Conservation (phyloP, 2,888 invertebrate genomes). For the Hedychridium roseum region DNA sequence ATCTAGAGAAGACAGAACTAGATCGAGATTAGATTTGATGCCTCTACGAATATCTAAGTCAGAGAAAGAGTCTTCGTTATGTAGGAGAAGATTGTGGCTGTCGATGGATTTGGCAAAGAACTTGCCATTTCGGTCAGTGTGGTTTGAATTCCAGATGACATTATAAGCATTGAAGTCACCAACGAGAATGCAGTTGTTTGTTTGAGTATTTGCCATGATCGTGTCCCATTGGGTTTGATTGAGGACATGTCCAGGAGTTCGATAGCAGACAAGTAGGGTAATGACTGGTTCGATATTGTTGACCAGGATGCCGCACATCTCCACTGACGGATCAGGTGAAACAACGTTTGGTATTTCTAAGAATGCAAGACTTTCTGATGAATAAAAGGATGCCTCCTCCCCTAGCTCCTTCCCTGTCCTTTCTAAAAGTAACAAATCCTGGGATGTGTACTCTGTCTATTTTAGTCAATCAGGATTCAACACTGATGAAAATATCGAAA, state of each 20-base stretch:
- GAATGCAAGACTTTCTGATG: conserved; percentile 7
- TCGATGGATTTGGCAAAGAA: conserved; percentile 3
- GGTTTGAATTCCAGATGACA: conserved; percentile 10
- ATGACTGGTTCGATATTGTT: conserved; percentile 1
- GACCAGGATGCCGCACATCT: conserved; percentile 8
- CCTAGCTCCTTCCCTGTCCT: conserved; percentile 2
- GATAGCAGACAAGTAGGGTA: conserved; percentile 8
- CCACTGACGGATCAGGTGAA: background rate
- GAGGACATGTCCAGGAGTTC: conserved; percentile 6
- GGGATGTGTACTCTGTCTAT: background rate
- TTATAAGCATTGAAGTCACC: conserved; percentile 16
- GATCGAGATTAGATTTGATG: conserved; percentile 2
- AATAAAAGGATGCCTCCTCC: conserved; percentile 11
- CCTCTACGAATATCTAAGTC: background rate
- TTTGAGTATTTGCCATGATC: conserved; percentile 2
- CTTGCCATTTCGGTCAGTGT: conserved; percentile 6
- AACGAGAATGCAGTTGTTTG: background rate
- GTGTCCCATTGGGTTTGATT: conserved; percentile 9
- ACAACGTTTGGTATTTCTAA: conserved; percentile 2
- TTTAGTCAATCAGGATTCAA: conserved; percentile 3
- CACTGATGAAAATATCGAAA: conserved; percentile 5
- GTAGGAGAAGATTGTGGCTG: background rate
- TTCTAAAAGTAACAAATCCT: conserved; percentile 8
- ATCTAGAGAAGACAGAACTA: background rate
- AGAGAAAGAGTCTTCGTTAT: background rate